These are phyloP conservation scores for Rhamphomyia laevipes DNA, from an alignment of 2,888 invertebrate genomes.

Conservation along the genomic window DNA sequence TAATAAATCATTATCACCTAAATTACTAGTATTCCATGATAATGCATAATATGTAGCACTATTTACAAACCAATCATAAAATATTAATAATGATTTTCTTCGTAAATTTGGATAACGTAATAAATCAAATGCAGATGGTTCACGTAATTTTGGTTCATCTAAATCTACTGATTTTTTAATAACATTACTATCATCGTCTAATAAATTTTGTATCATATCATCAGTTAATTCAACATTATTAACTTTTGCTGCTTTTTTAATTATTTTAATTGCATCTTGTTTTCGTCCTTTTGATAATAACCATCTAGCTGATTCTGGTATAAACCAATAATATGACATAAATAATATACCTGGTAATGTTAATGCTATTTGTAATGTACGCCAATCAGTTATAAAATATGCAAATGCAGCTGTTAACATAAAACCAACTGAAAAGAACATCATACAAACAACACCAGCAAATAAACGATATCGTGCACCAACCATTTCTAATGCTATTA, in stretches of 20 bases:
- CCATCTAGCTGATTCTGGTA: conserved; percentile 67
- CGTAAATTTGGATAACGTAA: conserved; percentile 52
- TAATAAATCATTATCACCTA: conserved; percentile 59
- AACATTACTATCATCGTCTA: conserved; percentile 33
- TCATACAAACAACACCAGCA: conserved; percentile 60
- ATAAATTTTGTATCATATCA: conserved; percentile 42
- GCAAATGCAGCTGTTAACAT: conserved; percentile 56
- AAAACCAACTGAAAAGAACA: conserved; percentile 63
- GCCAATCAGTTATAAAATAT: conserved; percentile 55
- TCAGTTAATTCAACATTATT: conserved; percentile 48
- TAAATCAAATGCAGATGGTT: conserved; percentile 45
- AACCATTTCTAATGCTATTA: conserved; percentile 66
- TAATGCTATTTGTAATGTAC: conserved; percentile 54
- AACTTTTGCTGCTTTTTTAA: conserved; percentile 50
- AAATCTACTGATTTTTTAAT: conserved; percentile 14
- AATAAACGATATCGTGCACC: conserved; percentile 54
- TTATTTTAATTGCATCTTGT: conserved; percentile 47
- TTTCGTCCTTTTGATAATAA: conserved; percentile 50
- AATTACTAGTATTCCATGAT: conserved; percentile 60
- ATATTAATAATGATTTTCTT: conserved; percentile 52
- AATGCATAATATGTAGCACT: conserved; percentile 68
- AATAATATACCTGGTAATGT: conserved; percentile 57
- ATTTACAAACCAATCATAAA: conserved; percentile 68
- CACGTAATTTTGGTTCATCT: conserved; percentile 23
- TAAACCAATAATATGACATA: conserved; percentile 60